Conservation (phyloP, 2,888 invertebrate genomes). For the Cataglyphis altisquamis region DNA sequence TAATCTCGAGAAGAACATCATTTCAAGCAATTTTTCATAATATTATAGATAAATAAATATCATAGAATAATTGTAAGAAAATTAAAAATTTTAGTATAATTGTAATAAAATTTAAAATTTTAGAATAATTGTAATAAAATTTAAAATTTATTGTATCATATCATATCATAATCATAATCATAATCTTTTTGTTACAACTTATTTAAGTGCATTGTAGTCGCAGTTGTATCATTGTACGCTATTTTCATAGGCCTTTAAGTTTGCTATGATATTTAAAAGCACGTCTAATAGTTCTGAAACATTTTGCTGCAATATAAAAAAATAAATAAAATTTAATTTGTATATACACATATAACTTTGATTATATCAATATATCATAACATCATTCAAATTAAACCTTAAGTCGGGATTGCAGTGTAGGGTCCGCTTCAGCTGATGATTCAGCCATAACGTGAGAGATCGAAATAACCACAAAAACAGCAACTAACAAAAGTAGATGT, state of each 20-base stretch:
- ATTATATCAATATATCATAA: background rate
- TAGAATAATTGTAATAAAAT: too few species aligned
- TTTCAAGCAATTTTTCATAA: background rate
- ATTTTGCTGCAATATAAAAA: background rate
- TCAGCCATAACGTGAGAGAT: background rate
- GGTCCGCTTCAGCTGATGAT: background rate
- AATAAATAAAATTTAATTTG: slow-evolving; percentile 3
- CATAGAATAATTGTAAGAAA: background rate
- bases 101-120: too few species aligned
- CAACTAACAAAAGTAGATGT: background rate
- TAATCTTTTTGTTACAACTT: background rate
- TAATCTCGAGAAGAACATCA: background rate
- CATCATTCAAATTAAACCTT: background rate
- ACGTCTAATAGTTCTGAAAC: too few species aligned
- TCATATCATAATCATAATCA: background rate
- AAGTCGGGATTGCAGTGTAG: background rate
- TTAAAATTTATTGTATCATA: too few species aligned
- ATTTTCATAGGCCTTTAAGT: too few species aligned
- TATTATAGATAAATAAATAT: background rate
- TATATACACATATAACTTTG: background rate
- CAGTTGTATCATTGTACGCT: too few species aligned
- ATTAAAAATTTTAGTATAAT: background rate
- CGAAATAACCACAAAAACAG: background rate
- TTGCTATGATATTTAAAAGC: too few species aligned
- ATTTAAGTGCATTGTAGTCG: background rate